phyloP scores from a whole-genome alignment of 1,140 invertebrate species.

The Bombus sylvicola region DNA sequence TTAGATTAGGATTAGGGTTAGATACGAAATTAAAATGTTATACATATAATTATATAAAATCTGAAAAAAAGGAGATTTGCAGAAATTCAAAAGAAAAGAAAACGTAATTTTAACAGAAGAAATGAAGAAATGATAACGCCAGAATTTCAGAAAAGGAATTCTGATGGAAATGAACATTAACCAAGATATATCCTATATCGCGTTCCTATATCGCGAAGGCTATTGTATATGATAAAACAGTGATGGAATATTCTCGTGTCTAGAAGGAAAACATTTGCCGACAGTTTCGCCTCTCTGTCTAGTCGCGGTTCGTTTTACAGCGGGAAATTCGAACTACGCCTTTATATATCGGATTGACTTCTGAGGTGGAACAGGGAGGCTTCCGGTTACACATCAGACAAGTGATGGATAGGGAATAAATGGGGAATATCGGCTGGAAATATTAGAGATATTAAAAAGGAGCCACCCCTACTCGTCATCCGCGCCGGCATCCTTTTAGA shows the following conservation, averaged over 20 bases:
- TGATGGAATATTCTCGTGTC: conserved; percentile 57
- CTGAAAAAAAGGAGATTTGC: too few species aligned
- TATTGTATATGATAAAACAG: background rate
- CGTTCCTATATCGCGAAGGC: background rate
- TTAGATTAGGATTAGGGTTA: too few species aligned
- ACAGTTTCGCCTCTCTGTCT: conserved; percentile 41
- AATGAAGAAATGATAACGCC: background rate
- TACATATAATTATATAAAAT: too few species aligned
- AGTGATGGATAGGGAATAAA: conserved; percentile 76
- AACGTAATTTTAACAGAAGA: too few species aligned
- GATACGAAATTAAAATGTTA: too few species aligned
- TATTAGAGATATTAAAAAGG: conserved; percentile 78
- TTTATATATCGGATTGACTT: conserved; percentile 65
- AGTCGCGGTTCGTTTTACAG: conserved; percentile 50
- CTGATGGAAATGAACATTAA: too few species aligned
- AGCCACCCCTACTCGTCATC: conserved; percentile 48
- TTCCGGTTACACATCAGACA: conserved; percentile 71
- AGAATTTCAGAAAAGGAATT: background rate
- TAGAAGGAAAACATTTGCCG: conserved; percentile 59
- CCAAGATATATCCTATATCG: background rate
- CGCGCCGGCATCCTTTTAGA: conserved; percentile 43
- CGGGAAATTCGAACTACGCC: conserved; percentile 62
- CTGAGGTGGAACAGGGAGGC: conserved; percentile 31
- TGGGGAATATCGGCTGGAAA: conserved; percentile 76
- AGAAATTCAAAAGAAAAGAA: too few species aligned